These are phyloP conservation scores for Sitta europaea DNA, from an alignment of 2,113 vertebrate genomes.

Conservation along the genomic window DNA sequence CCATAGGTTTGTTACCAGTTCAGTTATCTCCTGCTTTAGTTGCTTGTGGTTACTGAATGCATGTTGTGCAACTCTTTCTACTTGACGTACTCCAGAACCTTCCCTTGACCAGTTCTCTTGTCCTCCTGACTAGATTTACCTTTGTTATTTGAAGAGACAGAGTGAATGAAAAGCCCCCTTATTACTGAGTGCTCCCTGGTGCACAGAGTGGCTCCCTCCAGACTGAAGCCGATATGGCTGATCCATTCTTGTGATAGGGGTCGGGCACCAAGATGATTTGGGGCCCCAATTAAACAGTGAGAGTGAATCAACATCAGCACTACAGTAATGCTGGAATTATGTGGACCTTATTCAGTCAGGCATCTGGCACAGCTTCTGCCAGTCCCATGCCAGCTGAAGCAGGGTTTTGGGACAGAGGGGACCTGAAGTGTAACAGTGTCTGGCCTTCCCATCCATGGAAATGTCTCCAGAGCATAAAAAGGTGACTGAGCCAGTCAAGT, in stretches of 20 bases:
- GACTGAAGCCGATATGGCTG: not conserved
- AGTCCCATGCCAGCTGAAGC: not conserved
- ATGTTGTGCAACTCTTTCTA: not conserved
- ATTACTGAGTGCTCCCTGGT: not conserved
- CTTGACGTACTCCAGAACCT: accelerated
- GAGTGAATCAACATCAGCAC: not conserved
- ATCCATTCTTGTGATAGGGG: not conserved
- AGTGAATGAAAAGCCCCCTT: not conserved
- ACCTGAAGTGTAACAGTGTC: accelerated
- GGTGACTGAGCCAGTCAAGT: not conserved
- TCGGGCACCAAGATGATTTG: accelerated
- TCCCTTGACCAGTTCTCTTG: not conserved
- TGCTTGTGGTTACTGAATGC: not conserved
- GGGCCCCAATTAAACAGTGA: not conserved
- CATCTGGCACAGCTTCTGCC: not conserved
- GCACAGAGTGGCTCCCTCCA: not conserved
- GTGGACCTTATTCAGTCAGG: not conserved
- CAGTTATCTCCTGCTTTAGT: not conserved
- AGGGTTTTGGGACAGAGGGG: not conserved
- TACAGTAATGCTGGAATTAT: not conserved
- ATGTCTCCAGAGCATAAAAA: not conserved
- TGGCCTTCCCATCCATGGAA: not conserved
- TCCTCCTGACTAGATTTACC: not conserved
- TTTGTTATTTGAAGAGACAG: not conserved
- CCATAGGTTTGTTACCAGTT: not conserved